These are phyloP conservation scores for Oscheius onirici DNA, from an alignment of 2,888 invertebrate species.

Conservation along the genomic window DNA sequence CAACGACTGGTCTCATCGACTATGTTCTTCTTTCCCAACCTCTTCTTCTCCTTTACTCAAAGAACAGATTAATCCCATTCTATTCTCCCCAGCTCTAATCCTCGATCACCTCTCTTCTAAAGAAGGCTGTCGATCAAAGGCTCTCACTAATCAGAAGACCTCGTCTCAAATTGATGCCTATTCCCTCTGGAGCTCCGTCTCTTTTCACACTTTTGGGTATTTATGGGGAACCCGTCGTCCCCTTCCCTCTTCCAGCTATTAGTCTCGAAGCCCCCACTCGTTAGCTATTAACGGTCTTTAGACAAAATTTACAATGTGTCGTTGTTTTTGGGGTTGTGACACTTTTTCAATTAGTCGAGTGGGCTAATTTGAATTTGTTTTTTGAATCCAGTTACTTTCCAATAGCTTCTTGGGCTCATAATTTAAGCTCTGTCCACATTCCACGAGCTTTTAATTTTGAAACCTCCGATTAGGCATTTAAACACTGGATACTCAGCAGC, in stretches of 20 bases:
- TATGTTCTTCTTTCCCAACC: not conserved
- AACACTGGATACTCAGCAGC: no score
- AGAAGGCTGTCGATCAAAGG: not conserved
- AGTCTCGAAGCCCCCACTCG: not conserved
- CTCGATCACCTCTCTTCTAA: not conserved
- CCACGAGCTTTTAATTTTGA: no score
- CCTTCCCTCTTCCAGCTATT: slow-evolving; percentile 18
- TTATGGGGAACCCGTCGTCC: slow-evolving; percentile 4
- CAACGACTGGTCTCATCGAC: no score
- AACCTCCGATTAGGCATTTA: no score
- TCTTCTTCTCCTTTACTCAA: not conserved
- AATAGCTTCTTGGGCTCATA: no score
- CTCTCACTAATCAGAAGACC: not conserved
- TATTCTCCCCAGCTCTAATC: not conserved
- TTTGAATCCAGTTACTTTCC: no score
- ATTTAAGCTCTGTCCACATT: no score
- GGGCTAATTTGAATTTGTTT: not conserved
- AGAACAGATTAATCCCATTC: not conserved
- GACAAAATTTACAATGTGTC: no score
- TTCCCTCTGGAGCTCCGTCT: slow-evolving; percentile 11
- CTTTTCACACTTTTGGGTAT: not conserved
- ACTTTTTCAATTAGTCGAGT: not conserved
- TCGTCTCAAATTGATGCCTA: slow-evolving; percentile 12
- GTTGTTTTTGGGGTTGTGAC: not conserved
- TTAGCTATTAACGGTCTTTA: no score